phyloP scores from a whole-genome alignment of 2,113 vertebrate species.

The Opisthocomus hoazin region DNA sequence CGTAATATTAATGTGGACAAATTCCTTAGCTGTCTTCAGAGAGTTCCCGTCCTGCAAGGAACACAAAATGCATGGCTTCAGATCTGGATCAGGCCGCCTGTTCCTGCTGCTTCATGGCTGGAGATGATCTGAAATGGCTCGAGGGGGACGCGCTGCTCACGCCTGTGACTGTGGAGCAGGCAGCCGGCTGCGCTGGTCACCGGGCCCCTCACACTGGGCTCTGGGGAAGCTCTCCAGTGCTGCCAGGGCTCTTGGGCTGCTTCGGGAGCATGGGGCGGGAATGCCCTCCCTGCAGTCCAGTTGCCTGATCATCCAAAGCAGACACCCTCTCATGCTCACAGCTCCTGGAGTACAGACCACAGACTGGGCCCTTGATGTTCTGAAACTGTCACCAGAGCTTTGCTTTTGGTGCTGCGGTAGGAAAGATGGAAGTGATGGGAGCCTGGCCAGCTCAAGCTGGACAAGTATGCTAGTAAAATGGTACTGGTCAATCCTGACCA shows the following conservation, averaged over 20 bases:
- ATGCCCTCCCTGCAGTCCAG: background rate
- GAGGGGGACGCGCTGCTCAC: background rate
- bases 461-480: background rate
- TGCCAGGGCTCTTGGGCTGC: background rate
- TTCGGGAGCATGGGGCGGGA: background rate
- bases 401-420: background rate
- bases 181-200: fast-evolving
- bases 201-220: fast-evolving
- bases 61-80: background rate
- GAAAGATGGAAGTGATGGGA: background rate
- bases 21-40: background rate
- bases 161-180: background rate
- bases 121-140: background rate
- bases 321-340: background rate
- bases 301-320: background rate
- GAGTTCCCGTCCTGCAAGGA: background rate
- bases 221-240: background rate
- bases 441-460: background rate
- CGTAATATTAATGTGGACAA: background rate
- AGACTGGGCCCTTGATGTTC: background rate
- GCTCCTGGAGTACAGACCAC: background rate
- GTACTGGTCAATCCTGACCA: background rate
- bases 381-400: background rate
- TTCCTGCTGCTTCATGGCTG: background rate
- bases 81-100: background rate